Base-by-base conservation (phyloP, 1,140 invertebrate genomes). In the Camponotus floridanus region DNA sequence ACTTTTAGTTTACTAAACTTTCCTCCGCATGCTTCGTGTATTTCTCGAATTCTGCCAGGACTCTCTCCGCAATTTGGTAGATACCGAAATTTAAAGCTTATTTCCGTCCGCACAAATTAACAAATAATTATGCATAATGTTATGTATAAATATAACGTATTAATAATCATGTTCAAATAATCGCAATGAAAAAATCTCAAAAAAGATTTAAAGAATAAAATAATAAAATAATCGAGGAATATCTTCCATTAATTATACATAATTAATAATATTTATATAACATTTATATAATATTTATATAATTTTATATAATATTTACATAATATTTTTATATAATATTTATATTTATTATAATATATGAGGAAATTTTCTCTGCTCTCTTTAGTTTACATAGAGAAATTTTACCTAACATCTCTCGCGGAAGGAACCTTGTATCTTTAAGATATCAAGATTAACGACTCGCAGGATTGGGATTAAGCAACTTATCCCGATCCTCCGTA, bases 361-460 rank as follows among this genome's bases (percentile, higher is more conserved):
- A 67, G 2, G 1, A 48, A 9, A 2, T 36, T 55, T 51, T 39
- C 13, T 39, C 3, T 31, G 55, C 4, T 3, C 7, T 18, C 5
- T 39, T 51, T 39, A 7, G 3, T 5, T 57, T 31, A 51, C 7
- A 13, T 31, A 5, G 18, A 73, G 79, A 73, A 33, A 4, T 73
- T 33, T 31, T 18, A 39, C 26, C 8, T 13, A 21, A 15, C 6
- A 71, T 68, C 26, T 61, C 45, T 71, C 78, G 26, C n/a, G 11
- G 64, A 71, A 42, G 15, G 15, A 11, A 57, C 59, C 51, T 71
- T 36, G 21, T 71, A 67, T 81, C 39, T 42, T 61, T 36, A 55
- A 73, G 26, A 31, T 73, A 73, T 83, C 62, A 83, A 74, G 79
- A 83, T 83, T 83, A 83, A 83, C 79, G 79, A 83, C 55, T 74